Base-by-base conservation (phyloP, 2,797 vertebrate genomes). In the Acipenser transmontanus region DNA sequence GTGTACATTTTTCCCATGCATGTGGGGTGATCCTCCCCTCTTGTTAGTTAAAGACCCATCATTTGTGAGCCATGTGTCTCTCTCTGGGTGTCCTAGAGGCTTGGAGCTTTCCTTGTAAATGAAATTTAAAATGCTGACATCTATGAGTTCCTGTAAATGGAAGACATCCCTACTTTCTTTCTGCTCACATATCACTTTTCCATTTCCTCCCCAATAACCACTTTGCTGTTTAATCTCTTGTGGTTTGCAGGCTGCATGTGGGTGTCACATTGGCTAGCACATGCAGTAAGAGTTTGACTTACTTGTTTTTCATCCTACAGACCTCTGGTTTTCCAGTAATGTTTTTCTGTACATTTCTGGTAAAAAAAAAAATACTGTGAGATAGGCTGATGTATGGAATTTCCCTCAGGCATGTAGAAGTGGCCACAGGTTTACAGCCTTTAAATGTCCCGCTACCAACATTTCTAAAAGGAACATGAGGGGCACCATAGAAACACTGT, bases 221-320 rank as follows among this genome's bases (percentile, higher is more conserved):
- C 50, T 64, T 65, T 57, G 63, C 61, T 59, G 17, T 68, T 34
- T 66, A 69, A 67, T 70, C 71, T 68, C 68, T 72, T 72, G 71
- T 73, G 69, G 76, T 76, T 78, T 79, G 66, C 72, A 68, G 66
- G 70, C 71, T 70, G 66, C 68, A 75, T 47, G 72, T 76, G 73
- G 79, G 74, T 77, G 79, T 74, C 69, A 65, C 71, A 59, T 69
- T 74, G 70, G 74, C 70, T 70, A 57, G 69, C 69, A 72, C 66
- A 72, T 71, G 69, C 73, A 34, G 4, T 34, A 34, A 34, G 34
- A 69, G 70, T 77, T 76, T n/a, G 54, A 57, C 14, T 57, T 57
- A 5, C 54, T 57, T n/a, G 12, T 34, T 34, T 70, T 78, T 80
- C 71, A 80, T 78, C 74, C 71, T 76, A 66, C 68, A 61, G 70